Conservation (phyloP, 2,888 invertebrate species). For the Dynastes grantii region DNA sequence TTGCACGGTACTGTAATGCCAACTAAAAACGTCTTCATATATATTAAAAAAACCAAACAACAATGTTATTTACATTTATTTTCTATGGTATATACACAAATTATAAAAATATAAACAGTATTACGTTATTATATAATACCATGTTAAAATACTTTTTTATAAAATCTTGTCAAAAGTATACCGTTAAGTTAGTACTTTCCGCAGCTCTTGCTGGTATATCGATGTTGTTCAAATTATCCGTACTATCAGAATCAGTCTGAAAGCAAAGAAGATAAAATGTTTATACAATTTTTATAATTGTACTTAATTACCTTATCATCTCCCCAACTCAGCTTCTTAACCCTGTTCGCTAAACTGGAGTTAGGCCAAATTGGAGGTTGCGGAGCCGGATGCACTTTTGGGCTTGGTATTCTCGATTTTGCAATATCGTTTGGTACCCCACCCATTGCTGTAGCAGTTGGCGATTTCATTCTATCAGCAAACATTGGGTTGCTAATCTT, state of each 20-base stretch:
- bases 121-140: background rate
- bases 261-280: slow-evolving; percentile 55
- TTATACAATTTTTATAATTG: background rate
- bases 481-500: slow-evolving; percentile 67
- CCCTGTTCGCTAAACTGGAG: slow-evolving; percentile 79
- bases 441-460: slow-evolving; percentile 67
- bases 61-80: slow-evolving; percentile 37
- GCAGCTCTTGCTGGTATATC: slow-evolving; percentile 68
- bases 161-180: slow-evolving; percentile 70
- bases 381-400: slow-evolving; percentile 71
- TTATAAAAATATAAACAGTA: slow-evolving; percentile 15
- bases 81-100: slow-evolving; percentile 41
- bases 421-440: slow-evolving; percentile 70
- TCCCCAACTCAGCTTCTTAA: slow-evolving; percentile 87
- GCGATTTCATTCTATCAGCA: slow-evolving; percentile 67
- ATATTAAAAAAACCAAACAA: background rate
- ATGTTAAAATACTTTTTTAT: slow-evolving; percentile 6
- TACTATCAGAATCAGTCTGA: slow-evolving; percentile 72
- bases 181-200: slow-evolving; percentile 75
- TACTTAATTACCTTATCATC: slow-evolving; percentile 71
- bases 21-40: too few species aligned
- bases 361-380: slow-evolving; percentile 77
- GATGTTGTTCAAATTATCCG: slow-evolving; percentile 70
- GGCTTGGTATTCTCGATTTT: slow-evolving; percentile 67
- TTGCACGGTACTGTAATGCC: too few species aligned